Evolutionary conservation across 2,797 vertebrate genomes (phyloP).

Genomic region (Gambelia wislizenii): DNA sequence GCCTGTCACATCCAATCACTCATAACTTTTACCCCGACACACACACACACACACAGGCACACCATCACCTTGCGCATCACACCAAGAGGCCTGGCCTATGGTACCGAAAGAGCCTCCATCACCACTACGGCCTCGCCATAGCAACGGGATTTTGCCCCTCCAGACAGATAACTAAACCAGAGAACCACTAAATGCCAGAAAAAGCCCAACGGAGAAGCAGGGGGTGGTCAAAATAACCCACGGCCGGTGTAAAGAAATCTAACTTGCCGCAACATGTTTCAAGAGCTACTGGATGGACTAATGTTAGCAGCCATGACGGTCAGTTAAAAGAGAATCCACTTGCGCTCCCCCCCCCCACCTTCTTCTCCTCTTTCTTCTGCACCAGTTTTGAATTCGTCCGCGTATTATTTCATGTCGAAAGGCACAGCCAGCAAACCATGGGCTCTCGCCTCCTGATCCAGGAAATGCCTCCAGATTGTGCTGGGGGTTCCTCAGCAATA

Average conservation of each 20-base stretch:
- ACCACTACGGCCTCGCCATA: neutral
- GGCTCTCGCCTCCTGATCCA: neutral
- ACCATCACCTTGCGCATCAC: too few species aligned
- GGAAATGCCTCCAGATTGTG: too few species aligned
- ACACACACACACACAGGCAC: neutral
- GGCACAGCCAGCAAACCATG: neutral
- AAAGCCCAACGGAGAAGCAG: neutral
- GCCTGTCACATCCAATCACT: neutral
- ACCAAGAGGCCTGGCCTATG: neutral
- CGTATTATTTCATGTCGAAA: neutral
- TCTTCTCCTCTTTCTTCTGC: neutral
- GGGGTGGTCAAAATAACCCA: neutral
- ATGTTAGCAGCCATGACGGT: too few species aligned
- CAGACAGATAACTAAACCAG: neutral
- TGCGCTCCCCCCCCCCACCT: fast-evolving
- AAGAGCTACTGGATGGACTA: neutral
- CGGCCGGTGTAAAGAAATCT: neutral
- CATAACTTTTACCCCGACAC: neutral
- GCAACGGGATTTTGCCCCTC: conserved; percentile 15
- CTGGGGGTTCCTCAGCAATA: neutral
- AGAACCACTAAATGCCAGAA: neutral
- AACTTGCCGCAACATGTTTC: neutral
- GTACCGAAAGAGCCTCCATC: neutral
- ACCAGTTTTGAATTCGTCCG: neutral
- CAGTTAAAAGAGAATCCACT: neutral